A percentile compares a stretch with the other conserved stretches of the same genome.
Conservation (phyloP, 2,888 invertebrate genomes). For the Coleophora flavipennella region DNA sequence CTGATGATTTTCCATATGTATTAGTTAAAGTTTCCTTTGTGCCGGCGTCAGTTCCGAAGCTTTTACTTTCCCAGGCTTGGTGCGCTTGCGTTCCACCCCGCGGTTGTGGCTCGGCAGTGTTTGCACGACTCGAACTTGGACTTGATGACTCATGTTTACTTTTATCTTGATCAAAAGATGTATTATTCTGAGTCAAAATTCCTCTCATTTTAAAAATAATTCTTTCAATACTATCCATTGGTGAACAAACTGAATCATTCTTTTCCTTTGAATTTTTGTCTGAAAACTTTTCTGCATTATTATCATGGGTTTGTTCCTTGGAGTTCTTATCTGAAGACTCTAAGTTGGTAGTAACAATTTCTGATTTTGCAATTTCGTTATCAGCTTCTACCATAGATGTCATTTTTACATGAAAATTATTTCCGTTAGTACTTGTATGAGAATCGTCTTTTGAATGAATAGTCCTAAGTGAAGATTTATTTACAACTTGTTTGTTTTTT, state of each 20-base stretch:
- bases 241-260: conserved; percentile 4
- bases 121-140: background rate
- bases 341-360: no score
- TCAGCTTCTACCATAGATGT: background rate
- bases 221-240: background rate
- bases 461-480: no score
- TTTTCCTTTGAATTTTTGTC: conserved; percentile 8
- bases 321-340: no score
- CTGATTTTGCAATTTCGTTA: no score
- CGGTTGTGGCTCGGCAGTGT: background rate
- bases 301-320: background rate
- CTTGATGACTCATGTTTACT: no score
- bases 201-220: conserved; percentile 2
- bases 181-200: background rate
- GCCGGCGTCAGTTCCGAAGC: no score
- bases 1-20: no score
- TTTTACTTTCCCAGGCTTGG: no score
- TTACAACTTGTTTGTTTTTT: no score
- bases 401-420: conserved; percentile 6
- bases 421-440: conserved; percentile 1
- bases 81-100: no score
- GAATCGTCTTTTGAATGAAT: conserved; percentile 7
- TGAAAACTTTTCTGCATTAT: background rate
- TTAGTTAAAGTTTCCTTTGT: no score
- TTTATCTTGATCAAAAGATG: conserved; percentile 1